These are phyloP conservation scores for Agrilus biguttatus DNA, from an alignment of 2,888 invertebrate species.

Conservation along the genomic window DNA sequence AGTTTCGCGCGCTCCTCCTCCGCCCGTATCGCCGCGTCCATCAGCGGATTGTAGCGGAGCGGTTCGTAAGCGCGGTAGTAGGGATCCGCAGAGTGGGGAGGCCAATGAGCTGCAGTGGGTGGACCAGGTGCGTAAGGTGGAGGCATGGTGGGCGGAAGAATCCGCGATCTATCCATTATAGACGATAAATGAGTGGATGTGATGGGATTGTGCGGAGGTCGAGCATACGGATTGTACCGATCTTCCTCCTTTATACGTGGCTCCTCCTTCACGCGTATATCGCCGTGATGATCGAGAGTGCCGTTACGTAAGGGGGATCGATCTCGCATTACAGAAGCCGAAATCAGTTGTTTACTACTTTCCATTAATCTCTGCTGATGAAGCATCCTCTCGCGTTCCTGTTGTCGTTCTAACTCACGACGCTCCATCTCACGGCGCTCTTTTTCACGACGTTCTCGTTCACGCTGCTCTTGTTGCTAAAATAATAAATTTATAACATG, in stretches of 20 bases:
- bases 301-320: conserved; percentile 69
- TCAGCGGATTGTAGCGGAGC: conserved; percentile 62
- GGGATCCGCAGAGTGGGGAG: conserved; percentile 32
- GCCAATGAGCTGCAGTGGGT: conserved; percentile 28
- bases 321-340: conserved; percentile 36
- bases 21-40: conserved; percentile 63
- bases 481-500: conserved; percentile 6
- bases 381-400: conserved; percentile 46
- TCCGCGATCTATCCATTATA: conserved; percentile 28
- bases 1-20: conserved; percentile 71
- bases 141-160: conserved; percentile 40
- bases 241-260: conserved; percentile 38
- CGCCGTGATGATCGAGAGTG: conserved; percentile 26
- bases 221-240: conserved; percentile 37
- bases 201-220: conserved; percentile 30
- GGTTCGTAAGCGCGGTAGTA: conserved; percentile 50
- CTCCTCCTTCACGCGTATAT: conserved; percentile 50
- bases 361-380: conserved; percentile 39
- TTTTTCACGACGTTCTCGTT: conserved; percentile 33
- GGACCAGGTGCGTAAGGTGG: conserved; percentile 31
- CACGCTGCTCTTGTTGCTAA: conserved; percentile 28
- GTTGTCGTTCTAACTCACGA: conserved; percentile 38
- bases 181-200: conserved; percentile 31
- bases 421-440: conserved; percentile 37
- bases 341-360: conserved; percentile 32